Evolutionary conservation across 1,140 invertebrate species (phyloP).

Genomic region (Amphibalanus amphitrite): DNA sequence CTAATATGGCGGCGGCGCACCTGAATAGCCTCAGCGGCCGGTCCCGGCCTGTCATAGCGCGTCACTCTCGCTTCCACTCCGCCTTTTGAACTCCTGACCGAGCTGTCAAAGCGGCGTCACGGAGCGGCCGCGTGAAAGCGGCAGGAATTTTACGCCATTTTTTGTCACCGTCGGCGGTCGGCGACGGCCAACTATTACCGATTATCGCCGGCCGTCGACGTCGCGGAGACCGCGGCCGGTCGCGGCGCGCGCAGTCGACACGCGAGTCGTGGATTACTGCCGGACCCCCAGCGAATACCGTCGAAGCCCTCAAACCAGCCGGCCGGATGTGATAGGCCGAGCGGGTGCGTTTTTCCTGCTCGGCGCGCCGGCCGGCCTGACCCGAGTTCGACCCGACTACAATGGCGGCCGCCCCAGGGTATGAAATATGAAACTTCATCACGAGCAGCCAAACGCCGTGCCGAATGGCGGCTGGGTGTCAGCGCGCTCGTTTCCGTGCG

Average conservation of each 20-base stretch:
- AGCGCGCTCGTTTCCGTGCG: background rate
- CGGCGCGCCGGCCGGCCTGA: no score
- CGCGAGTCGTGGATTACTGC: background rate
- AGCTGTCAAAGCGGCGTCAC: background rate
- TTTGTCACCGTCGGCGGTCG: background rate
- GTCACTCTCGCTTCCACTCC: background rate
- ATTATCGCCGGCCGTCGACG: background rate
- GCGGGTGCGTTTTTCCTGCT: background rate
- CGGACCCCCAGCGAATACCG: background rate
- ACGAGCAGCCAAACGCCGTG: background rate
- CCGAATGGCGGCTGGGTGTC: background rate
- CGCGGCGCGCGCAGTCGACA: background rate
- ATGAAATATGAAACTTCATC: background rate
- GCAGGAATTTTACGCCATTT: background rate
- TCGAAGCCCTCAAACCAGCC: no score
- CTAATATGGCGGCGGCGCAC: background rate
- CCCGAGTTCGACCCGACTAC: background rate
- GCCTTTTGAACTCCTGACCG: background rate
- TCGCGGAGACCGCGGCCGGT: background rate
- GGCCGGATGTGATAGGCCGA: background rate
- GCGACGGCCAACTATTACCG: background rate
- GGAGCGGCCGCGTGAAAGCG: background rate
- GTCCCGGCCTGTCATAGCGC: background rate
- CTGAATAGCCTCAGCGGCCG: background rate
- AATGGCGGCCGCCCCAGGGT: background rate